phyloP scores from a whole-genome alignment of 1,140 invertebrate genomes.

The Solen grandis region DNA sequence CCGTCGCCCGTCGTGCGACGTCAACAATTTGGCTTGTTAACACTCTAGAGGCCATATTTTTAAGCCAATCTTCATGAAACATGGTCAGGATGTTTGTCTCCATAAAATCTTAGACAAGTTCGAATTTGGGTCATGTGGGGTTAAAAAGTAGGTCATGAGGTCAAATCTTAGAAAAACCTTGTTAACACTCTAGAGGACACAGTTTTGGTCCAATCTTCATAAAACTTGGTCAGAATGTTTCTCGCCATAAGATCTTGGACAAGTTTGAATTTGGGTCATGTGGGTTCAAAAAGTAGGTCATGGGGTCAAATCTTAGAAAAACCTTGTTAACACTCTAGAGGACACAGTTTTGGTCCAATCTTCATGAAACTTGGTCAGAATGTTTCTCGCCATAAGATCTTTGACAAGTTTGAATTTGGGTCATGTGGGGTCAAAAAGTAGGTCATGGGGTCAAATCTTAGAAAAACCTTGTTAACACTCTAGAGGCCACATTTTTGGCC shows the following conservation, averaged over 20 bases:
- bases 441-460: background rate
- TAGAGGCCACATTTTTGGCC: background rate
- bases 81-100: background rate
- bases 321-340: background rate
- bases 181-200: background rate
- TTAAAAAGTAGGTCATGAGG: background rate
- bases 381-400: background rate
- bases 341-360: background rate
- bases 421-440: background rate
- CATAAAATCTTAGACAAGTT: background rate
- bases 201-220: background rate
- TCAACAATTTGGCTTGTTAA: background rate
- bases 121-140: background rate
- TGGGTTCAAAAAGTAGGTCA: background rate
- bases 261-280: background rate
- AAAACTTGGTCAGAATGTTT: background rate
- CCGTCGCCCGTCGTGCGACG: background rate
- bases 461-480: background rate
- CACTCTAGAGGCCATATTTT: background rate
- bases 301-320: background rate
- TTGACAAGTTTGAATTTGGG: background rate
- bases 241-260: background rate
- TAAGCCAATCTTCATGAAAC: background rate
- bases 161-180: background rate
- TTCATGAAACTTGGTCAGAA: background rate